Percentiles rank a stretch among this genome's conserved stretches.
phyloP scores from a whole-genome alignment of 2,797 vertebrate species.

The Phoxinus dragarum region DNA sequence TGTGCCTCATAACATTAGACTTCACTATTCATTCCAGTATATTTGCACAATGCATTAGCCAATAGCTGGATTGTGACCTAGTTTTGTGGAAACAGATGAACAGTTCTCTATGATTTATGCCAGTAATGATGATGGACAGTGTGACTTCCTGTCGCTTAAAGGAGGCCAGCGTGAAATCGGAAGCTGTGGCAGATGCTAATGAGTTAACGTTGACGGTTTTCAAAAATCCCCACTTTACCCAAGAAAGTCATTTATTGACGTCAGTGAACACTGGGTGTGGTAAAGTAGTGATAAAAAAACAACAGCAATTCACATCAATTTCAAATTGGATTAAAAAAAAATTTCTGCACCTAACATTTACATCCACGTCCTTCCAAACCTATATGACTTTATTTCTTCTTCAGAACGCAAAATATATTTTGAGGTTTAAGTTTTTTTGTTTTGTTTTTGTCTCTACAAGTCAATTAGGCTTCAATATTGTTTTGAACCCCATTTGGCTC shows the following conservation, averaged over 20 bases:
- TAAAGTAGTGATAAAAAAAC: too few species aligned
- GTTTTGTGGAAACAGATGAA: neutral
- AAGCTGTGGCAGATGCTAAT: neutral
- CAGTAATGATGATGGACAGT: neutral
- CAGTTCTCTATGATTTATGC: neutral
- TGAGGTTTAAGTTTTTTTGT: too few species aligned
- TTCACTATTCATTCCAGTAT: neutral
- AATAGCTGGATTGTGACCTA: constrained; percentile 15
- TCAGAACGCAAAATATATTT: neutral
- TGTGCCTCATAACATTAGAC: neutral
- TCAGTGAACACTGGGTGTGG: neutral
- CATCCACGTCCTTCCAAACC: neutral
- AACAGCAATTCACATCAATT: neutral
- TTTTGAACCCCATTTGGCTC: neutral
- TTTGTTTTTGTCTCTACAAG: neutral
- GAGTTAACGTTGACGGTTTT: neutral
- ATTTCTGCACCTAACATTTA: neutral
- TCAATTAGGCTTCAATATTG: neutral
- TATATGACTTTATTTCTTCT: neutral
- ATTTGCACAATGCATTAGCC: constrained; percentile 5
- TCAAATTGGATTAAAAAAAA: neutral
- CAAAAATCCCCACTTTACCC: neutral
- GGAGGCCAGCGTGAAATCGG: constrained; percentile 19
- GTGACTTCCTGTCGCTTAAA: neutral
- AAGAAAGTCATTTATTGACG: neutral